Conservation (phyloP, 2,797 vertebrate genomes). For the Coluber constrictor region DNA sequence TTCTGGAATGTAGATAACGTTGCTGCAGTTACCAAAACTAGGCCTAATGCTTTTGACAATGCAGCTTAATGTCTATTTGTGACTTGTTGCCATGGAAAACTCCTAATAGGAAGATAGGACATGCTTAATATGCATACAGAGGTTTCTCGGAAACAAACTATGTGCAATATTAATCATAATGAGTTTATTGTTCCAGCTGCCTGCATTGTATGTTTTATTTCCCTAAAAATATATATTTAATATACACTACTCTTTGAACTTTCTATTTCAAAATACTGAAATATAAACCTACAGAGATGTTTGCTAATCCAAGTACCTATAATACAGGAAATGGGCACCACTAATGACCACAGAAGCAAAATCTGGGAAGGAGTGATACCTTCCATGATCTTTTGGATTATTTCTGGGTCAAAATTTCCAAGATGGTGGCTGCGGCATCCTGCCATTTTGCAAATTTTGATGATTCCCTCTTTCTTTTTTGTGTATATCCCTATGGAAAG, state of each 20-base stretch:
- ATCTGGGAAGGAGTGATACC: not conserved
- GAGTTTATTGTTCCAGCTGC: slow-evolving; percentile 1
- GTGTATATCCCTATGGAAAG: not conserved
- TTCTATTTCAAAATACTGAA: not conserved
- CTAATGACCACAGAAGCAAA: not conserved
- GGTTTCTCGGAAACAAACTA: not conserved
- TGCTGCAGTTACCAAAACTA: not conserved
- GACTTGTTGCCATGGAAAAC: slow-evolving; percentile 21
- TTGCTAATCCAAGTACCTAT: not conserved
- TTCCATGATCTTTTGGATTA: not conserved
- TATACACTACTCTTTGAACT: not conserved
- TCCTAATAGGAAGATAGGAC: slow-evolving; percentile 1
- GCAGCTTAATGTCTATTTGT: not conserved
- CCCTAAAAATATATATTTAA: not conserved
- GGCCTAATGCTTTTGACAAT: not conserved
- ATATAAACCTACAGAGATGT: not conserved
- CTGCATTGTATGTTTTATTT: slow-evolving; percentile 14
- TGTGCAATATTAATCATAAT: slow-evolving; percentile 4
- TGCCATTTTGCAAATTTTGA: not conserved
- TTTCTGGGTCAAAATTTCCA: not conserved
- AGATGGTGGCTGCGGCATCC: not conserved
- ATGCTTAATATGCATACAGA: slow-evolving; percentile 17
- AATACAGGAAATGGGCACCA: not conserved
- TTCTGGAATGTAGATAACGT: not conserved
- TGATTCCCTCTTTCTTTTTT: not conserved